Evolutionary conservation across 2,888 invertebrate genomes (phyloP).

Genomic region (Parnassius orleans): DNA sequence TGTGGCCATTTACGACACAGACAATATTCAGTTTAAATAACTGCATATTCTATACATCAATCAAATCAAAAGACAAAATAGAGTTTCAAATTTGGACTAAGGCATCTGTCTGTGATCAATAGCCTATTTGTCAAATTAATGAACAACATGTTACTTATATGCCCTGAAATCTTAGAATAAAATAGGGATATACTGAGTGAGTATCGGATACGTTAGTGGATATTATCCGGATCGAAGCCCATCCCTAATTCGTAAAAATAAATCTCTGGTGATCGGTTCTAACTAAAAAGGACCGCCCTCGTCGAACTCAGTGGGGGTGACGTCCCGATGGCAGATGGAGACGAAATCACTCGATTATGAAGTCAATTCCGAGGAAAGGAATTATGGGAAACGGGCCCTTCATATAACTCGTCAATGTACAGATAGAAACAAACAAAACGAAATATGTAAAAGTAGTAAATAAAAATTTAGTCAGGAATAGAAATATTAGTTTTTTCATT

Average conservation of each 20-base stretch:
- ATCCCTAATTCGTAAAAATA: slow-evolving; percentile 40
- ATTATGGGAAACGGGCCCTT: slow-evolving; percentile 23
- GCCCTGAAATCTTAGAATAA: no score
- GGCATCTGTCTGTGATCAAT: no score
- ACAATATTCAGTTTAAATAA: no score
- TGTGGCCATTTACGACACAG: no score
- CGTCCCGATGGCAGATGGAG: slow-evolving; percentile 32
- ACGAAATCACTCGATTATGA: slow-evolving; percentile 30
- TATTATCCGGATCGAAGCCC: not conserved
- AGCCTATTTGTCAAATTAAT: no score
- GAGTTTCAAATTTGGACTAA: no score
- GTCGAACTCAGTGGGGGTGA: slow-evolving; percentile 53
- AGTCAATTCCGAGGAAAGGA: slow-evolving; percentile 30
- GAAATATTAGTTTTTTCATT: no score
- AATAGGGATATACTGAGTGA: no score
- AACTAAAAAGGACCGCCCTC: slow-evolving; percentile 58
- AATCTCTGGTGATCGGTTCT: slow-evolving; percentile 38
- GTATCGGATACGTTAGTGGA: no score
- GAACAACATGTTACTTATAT: no score
- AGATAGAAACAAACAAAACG: not conserved
- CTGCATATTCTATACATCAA: no score
- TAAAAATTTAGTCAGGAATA: not conserved
- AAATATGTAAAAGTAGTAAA: slow-evolving; percentile 12
- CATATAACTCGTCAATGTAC: slow-evolving; percentile 13
- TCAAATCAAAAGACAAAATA: no score